Evolutionary conservation across 2,797 vertebrate species (phyloP).

Genomic region (Rhodeus uyekii): DNA sequence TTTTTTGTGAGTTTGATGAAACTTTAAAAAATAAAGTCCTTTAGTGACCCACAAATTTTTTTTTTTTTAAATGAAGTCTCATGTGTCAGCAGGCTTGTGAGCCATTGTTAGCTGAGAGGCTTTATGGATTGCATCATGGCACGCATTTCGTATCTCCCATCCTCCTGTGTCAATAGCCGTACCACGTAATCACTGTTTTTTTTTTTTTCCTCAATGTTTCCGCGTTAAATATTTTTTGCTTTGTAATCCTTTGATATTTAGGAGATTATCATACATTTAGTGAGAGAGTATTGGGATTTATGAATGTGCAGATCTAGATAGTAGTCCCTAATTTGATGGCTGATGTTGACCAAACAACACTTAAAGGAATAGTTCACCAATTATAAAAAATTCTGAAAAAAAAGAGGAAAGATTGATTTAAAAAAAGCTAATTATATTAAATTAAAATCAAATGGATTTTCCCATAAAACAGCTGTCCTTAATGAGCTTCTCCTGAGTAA

Average conservation of each 20-base stretch:
- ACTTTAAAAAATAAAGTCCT: neutral
- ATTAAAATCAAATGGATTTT: neutral
- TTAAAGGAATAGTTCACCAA: neutral
- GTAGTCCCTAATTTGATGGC: too few species aligned
- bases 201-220: neutral
- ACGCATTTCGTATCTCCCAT: neutral
- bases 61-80: neutral
- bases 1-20: neutral
- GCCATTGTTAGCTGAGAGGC: neutral
- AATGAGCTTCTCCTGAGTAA: neutral
- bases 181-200: neutral
- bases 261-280: neutral
- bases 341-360: neutral
- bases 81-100: constrained; percentile 19
- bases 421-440: neutral
- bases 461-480: neutral
- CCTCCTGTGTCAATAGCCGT: neutral
- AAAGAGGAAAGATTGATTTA: neutral
- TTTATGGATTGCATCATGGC: constrained; percentile 19
- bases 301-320: neutral
- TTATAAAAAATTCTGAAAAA: neutral
- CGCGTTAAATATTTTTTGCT: neutral
- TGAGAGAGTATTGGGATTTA: neutral
- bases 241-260: neutral
- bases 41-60: neutral